phyloP scores from a whole-genome alignment of 2,113 vertebrate species.

The Rhombomys opimus region DNA sequence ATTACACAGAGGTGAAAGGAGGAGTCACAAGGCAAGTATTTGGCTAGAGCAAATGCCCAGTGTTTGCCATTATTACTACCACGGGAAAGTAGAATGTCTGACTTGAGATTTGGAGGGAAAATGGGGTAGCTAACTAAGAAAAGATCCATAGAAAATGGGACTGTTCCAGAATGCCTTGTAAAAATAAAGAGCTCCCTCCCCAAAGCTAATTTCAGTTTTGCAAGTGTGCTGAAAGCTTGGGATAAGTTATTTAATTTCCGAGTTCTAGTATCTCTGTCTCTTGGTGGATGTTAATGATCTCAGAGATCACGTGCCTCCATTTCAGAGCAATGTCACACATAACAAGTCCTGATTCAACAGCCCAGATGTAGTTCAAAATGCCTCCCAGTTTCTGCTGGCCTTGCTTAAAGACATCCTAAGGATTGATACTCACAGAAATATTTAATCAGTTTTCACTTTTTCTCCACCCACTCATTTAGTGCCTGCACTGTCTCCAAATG shows the following conservation, averaged over 20 bases:
- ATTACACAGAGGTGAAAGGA: not conserved
- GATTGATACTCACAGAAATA: not conserved
- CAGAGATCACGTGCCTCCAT: not conserved
- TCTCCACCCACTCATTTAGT: not conserved
- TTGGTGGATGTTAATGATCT: not conserved
- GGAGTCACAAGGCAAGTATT: not conserved
- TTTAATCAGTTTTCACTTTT: not conserved
- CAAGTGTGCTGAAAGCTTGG: not conserved
- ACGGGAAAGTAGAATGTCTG: not conserved
- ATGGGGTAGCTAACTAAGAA: not conserved
- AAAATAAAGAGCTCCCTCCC: not conserved
- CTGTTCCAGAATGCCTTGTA: not conserved
- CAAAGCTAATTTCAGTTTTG: not conserved
- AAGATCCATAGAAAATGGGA: not conserved
- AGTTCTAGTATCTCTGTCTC: not conserved
- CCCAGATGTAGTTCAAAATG: not conserved
- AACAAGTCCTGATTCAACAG: slow-evolving; percentile 35
- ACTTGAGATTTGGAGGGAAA: slow-evolving; percentile 5
- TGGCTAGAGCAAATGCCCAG: not conserved
- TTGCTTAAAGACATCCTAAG: not conserved
- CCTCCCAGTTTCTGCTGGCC: not conserved
- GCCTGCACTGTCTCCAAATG: not conserved
- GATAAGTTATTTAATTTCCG: not conserved
- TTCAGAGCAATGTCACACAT: not conserved
- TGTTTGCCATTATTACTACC: not conserved